Evolutionary conservation across 2,113 vertebrate species (phyloP).

Genomic region (Otocyon megalotis): DNA sequence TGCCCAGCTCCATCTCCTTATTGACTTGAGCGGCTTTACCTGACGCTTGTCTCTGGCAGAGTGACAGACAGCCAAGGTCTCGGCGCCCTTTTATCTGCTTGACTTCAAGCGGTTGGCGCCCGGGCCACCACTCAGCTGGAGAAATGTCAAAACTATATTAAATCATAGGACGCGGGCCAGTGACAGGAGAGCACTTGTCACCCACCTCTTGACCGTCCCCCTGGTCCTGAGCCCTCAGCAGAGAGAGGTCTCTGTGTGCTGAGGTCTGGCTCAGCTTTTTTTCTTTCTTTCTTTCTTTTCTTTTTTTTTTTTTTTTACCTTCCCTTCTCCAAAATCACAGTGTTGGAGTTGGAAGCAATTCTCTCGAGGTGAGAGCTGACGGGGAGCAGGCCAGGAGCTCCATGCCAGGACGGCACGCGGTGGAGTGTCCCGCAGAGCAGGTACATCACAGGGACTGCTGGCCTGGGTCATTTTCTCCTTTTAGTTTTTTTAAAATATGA

Average conservation of each 20-base stretch:
- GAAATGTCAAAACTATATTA: slow-evolving; percentile 58
- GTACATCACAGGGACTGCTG: too few relatives aligned
- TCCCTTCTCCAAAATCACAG: neutral
- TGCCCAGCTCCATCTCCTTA: neutral
- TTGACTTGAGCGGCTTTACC: neutral
- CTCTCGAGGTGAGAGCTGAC: neutral
- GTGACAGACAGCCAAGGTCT: slow-evolving; percentile 54
- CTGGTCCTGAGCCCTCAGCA: neutral
- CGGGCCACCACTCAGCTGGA: neutral
- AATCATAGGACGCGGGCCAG: neutral
- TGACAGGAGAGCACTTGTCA: slow-evolving; percentile 23
- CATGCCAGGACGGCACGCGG: fast-evolving
- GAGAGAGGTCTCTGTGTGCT: neutral
- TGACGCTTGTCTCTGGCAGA: neutral
- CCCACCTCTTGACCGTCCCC: neutral
- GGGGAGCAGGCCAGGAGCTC: fast-evolving
- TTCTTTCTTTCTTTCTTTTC: neutral
- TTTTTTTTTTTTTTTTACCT: neutral
- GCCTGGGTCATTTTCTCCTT: neutral
- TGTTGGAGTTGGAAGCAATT: neutral
- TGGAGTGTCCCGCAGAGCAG: neutral
- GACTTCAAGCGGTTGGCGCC: slow-evolving; percentile 27
- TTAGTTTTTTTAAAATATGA: neutral
- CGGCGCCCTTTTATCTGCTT: neutral
- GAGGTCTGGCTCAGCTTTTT: neutral